Conservation (phyloP, 2,888 invertebrate genomes). For the Habroteleia sp. region DNA sequence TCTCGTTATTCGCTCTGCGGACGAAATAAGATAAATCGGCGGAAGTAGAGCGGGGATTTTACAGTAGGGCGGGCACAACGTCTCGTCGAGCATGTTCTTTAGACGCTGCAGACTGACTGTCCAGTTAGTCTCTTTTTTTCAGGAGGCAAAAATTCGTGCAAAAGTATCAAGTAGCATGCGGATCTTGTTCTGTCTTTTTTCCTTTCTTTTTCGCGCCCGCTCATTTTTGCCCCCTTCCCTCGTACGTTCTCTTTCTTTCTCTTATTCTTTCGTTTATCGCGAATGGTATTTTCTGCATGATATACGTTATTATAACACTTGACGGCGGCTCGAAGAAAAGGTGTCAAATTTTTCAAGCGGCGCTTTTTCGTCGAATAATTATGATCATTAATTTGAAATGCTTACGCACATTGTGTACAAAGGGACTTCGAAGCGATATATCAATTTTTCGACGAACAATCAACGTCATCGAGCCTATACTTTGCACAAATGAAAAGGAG, state of each 20-base stretch:
- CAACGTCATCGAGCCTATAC: conserved; percentile 23
- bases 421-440: conserved; percentile 21
- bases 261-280: conserved; percentile 13
- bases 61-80: conserved; percentile 55
- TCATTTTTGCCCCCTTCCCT: conserved; percentile 19
- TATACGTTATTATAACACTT: conserved; percentile 34
- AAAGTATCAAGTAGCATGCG: conserved; percentile 61
- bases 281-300: conserved; percentile 25
- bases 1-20: conserved; percentile 61
- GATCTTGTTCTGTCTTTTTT: conserved; percentile 44
- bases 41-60: conserved; percentile 63
- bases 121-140: conserved; percentile 56
- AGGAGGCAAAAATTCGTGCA: conserved; percentile 55
- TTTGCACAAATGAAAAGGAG: conserved; percentile 7
- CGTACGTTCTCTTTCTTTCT: neutral
- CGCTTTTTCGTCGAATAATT: conserved; percentile 37
- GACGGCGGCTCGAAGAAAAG: conserved; percentile 15
- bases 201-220: conserved; percentile 28
- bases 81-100: conserved; percentile 58
- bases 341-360: conserved; percentile 41
- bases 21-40: conserved; percentile 63
- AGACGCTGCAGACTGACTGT: conserved; percentile 58
- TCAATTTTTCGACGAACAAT: conserved; percentile 39
- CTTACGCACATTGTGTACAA: conserved; percentile 15
- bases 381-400: conserved; percentile 15